These are phyloP conservation scores for Nilaparvata lugens DNA, from an alignment of 1,140 invertebrate genomes.

Conservation along the genomic window DNA sequence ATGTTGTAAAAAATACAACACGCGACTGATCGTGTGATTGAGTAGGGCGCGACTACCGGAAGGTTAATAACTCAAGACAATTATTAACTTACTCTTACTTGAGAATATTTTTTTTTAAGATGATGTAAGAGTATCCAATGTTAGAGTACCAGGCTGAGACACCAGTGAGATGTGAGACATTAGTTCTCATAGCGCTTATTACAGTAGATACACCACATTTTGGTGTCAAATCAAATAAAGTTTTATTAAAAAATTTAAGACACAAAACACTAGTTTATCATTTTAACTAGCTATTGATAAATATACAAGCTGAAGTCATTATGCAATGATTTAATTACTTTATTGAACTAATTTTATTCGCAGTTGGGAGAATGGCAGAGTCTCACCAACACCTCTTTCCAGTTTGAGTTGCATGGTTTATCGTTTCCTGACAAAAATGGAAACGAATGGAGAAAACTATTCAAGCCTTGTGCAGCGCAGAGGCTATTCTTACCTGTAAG, in stretches of 20 bases:
- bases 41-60: too few relatives aligned
- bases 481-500: slow-evolving; percentile 84
- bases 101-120: too few relatives aligned
- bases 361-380: slow-evolving; percentile 58
- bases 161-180: too few relatives aligned
- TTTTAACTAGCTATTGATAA: slow-evolving; percentile 36
- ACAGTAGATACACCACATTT: too few relatives aligned
- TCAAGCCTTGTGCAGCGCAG: slow-evolving; percentile 88
- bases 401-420: slow-evolving; percentile 62
- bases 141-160: too few relatives aligned
- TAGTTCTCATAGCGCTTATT: too few relatives aligned
- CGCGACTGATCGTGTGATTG: too few relatives aligned
- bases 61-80: too few relatives aligned
- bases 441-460: slow-evolving; percentile 74
- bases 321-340: not conserved
- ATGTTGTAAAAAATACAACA: too few relatives aligned
- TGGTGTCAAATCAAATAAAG: too few relatives aligned
- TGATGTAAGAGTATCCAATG: too few relatives aligned
- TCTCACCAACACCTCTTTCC: slow-evolving; percentile 51
- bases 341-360: slow-evolving; percentile 23
- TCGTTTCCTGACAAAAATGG: slow-evolving; percentile 65
- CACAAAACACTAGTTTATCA: slow-evolving; percentile 9
- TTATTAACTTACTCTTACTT: too few relatives aligned
- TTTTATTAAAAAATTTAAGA: slow-evolving; percentile 4
- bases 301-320: not conserved